Base-by-base conservation (phyloP, 1,140 invertebrate species). In the Drosophila oshimai region DNA sequence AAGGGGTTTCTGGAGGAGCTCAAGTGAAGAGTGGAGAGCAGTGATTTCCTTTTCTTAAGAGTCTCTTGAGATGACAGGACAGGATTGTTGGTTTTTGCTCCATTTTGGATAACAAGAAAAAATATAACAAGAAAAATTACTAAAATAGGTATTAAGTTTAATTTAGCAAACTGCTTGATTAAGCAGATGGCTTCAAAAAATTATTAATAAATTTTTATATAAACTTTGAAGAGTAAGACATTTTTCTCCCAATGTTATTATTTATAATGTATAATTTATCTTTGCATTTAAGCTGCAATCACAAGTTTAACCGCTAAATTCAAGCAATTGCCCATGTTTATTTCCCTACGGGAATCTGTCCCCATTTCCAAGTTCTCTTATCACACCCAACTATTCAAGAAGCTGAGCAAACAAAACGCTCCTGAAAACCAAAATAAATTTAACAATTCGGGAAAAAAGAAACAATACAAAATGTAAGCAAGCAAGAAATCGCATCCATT, bases 371-470 rank as follows among this genome's bases (percentile, higher is more conserved):
- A 50, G 51, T 65, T 77, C 58, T 39, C 51, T 54, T 77, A 77
- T 77, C 74, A 37, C 67, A 31, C 37, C 51, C 34, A 78, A 71
- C 64, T 69, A 68, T 61, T 70, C 49, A 60, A 57, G 53, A 57
- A 47, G 39, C 72, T 54, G 47, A 2, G 1, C 46, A 64, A 62
- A 54, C 58, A 73, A 55, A 47, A 10, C 41, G 31, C 49, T 6
- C 24, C 45, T 12, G 1, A 18, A 51, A 26, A n/a, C n/a, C n/a
- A n/a, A n/a, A 34, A 31, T 17, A 37, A 49, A 57, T 20, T 36
- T 15, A 50, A 28, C 33, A 26, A 28, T 47, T 12, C 31, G 26
- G 22, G 18, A 28, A 17, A 17, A 45, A 17, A 46, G 45, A 34
- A 24, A 34, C 33, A 29, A 24, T 20, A 28, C 36, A 41, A 33